phyloP scores from a whole-genome alignment of 1,140 invertebrate genomes.

The Cephus cinctus region DNA sequence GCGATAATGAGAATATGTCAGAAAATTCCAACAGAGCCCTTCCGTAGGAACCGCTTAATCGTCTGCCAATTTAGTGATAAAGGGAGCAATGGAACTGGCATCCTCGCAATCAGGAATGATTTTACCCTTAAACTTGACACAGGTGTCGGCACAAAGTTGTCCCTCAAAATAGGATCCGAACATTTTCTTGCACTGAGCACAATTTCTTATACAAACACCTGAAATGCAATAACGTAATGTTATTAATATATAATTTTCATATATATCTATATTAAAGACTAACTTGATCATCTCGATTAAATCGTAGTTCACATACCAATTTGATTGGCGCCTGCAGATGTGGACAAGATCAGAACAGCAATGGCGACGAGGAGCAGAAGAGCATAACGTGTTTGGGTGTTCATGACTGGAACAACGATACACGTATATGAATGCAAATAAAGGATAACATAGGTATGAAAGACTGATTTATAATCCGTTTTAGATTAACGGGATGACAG shows the following conservation, averaged over 20 bases:
- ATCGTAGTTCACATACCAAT: conserved; percentile 18
- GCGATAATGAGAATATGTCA: too few species aligned
- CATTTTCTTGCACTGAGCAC: conserved; percentile 85
- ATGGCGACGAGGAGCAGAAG: not conserved
- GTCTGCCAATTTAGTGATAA: conserved; percentile 66
- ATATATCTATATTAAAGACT: conserved; percentile 12
- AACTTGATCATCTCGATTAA: not conserved
- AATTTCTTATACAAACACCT: conserved; percentile 79
- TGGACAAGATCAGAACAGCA: conserved; percentile 8
- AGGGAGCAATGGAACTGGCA: conserved; percentile 74
- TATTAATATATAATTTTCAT: not conserved
- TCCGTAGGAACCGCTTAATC: too few species aligned
- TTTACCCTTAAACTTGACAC: conserved; percentile 78
- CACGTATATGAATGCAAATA: too few species aligned
- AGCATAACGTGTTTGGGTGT: conserved; percentile 15
- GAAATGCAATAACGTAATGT: conserved; percentile 9
- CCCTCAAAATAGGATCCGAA: conserved; percentile 82
- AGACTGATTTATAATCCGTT: too few species aligned
- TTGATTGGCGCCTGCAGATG: conserved; percentile 13
- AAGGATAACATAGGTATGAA: too few species aligned
- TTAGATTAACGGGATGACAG: too few species aligned
- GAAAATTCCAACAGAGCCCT: too few species aligned
- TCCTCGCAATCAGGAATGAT: conserved; percentile 83
- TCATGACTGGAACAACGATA: conserved; percentile 34
- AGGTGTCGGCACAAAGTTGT: conserved; percentile 76